phyloP scores from a whole-genome alignment of 2,888 invertebrate genomes.

The Cloeon dipterum region DNA sequence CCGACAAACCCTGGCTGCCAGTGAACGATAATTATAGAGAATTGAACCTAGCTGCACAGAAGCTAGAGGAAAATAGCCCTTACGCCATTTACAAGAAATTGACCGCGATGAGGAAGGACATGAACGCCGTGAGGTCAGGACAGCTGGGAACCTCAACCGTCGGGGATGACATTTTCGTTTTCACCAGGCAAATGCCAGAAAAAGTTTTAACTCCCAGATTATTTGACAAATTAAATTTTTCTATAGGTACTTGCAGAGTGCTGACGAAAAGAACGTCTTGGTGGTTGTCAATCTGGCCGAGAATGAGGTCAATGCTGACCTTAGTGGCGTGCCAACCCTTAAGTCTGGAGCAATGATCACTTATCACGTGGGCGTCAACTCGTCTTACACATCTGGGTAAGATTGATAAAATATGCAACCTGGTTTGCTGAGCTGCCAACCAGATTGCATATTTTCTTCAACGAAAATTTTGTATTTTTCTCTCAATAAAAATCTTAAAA shows the following conservation, averaged over 20 bases:
- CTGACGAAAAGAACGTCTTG: neutral
- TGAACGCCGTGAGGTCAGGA: constrained; percentile 23
- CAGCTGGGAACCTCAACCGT: constrained; percentile 11
- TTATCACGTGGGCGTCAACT: too few relatives aligned
- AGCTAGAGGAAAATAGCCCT: constrained; percentile 24
- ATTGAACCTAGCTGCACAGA: constrained; percentile 32
- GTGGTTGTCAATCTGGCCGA: neutral
- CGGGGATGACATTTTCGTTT: constrained; percentile 5
- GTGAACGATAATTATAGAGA: constrained; percentile 30
- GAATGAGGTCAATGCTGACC: neutral
- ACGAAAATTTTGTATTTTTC: too few relatives aligned
- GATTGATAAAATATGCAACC: too few relatives aligned
- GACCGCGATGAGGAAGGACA: constrained; percentile 25
- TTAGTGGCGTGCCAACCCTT: too few relatives aligned
- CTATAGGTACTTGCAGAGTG: too few relatives aligned
- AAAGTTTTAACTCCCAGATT: too few relatives aligned
- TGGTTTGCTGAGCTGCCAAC: too few relatives aligned
- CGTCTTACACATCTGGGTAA: too few relatives aligned
- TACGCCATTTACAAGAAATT: constrained; percentile 32
- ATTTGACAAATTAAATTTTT: too few relatives aligned
- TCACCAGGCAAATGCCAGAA: constrained; percentile 8
- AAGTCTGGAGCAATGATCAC: too few relatives aligned
- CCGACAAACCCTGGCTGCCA: constrained; percentile 37
- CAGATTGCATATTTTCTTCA: too few relatives aligned
- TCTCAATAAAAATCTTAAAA: too few relatives aligned